Percentiles rank a stretch among this genome's conserved stretches.
Evolutionary conservation across 2,888 invertebrate genomes (phyloP).

Genomic region (Steromphala cineraria): DNA sequence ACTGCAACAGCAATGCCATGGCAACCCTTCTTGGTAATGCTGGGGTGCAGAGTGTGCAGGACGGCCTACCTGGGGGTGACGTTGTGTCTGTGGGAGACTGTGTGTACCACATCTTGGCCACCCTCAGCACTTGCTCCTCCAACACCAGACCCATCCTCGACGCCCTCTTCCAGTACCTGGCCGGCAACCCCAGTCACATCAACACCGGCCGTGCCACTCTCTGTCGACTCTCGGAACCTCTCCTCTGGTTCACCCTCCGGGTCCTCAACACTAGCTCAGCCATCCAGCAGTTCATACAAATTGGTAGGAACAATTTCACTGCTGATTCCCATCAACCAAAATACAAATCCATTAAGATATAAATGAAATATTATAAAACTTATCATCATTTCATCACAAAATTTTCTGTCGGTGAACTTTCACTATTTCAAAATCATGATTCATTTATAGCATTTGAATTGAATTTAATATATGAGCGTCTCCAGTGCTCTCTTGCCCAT

Average conservation of each 20-base stretch:
- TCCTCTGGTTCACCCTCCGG: conserved; percentile 88
- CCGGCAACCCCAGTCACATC: conserved; percentile 45
- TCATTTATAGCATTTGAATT: too few species aligned
- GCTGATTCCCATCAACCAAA: background rate
- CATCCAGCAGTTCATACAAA: conserved; percentile 84
- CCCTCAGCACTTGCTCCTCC: conserved; percentile 85
- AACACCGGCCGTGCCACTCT: conserved; percentile 53
- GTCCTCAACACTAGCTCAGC: conserved; percentile 87
- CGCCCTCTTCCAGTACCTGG: conserved; percentile 85
- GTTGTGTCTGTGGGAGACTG: conserved; percentile 89
- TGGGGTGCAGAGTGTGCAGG: conserved; percentile 64
- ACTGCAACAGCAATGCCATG: conserved; percentile 84
- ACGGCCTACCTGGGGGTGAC: conserved; percentile 71
- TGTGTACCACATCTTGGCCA: conserved; percentile 88
- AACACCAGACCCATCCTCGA: conserved; percentile 85
- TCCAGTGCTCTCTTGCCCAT: too few species aligned
- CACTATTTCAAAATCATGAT: too few species aligned
- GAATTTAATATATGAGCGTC: too few species aligned
- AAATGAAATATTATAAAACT: too few species aligned
- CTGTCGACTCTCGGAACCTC: conserved; percentile 87
- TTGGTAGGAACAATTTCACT: conserved; percentile 76
- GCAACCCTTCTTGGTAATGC: conserved; percentile 81
- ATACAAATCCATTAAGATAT: background rate
- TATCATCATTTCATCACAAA: too few species aligned
- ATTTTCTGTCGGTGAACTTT: too few species aligned